These are phyloP conservation scores for Eupsilia transversa DNA, from an alignment of 2,888 invertebrate species.

Conservation along the genomic window DNA sequence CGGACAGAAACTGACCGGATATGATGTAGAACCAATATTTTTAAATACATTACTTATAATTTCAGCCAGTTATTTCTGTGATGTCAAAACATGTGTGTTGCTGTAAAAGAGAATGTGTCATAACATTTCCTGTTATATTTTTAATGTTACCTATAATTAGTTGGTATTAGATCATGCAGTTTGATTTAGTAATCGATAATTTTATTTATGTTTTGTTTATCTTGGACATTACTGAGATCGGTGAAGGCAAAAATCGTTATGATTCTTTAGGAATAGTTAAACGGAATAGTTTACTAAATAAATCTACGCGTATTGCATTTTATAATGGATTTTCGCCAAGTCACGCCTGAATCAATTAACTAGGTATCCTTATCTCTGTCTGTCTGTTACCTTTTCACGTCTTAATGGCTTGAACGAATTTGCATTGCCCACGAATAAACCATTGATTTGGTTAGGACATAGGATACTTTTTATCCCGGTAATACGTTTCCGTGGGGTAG, in stretches of 20 bases:
- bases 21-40: slow-evolving; percentile 39
- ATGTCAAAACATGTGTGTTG: slow-evolving; percentile 44
- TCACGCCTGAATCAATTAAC: too few relatives aligned
- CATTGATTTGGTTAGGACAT: too few relatives aligned
- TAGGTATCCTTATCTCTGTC: neutral
- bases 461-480: neutral
- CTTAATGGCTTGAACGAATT: neutral
- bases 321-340: too few relatives aligned
- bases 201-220: neutral
- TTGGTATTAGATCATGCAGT: slow-evolving; percentile 22
- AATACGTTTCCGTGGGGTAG: neutral
- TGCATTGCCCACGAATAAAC: neutral
- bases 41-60: slow-evolving; percentile 20
- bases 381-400: neutral
- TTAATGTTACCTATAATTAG: slow-evolving; percentile 10
- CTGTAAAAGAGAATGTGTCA: slow-evolving; percentile 26
- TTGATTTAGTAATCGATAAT: slow-evolving; percentile 21
- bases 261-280: too few relatives aligned
- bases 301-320: too few relatives aligned
- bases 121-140: slow-evolving; percentile 34
- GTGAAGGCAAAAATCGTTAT: neutral
- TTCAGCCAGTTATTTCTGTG: slow-evolving; percentile 22
- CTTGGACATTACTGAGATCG: neutral
- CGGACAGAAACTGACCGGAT: slow-evolving; percentile 12
- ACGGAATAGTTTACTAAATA: too few relatives aligned